Evolutionary conservation across 2,888 invertebrate species (phyloP), one percentile per base, ranked within the genome.

Genomic region (Tricholauxania praeusta): DNA sequence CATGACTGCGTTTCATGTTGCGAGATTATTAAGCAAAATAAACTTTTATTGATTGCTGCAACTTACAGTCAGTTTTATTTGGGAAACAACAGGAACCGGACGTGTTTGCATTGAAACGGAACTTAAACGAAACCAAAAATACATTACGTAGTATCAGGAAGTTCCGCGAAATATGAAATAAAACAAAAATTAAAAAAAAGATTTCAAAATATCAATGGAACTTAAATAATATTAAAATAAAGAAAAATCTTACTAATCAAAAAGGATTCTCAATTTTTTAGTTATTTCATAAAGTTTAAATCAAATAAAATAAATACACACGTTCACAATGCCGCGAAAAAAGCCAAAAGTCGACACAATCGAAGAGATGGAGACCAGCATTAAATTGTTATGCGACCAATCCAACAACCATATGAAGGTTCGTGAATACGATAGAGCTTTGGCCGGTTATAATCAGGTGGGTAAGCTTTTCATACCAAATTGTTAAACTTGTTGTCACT

Each of bases 311-410:
- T 47, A 12, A 15, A 39, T 2, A 55, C 39, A 55, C 53, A 55
- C 17, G 7, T 60, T 15, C 4, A 79, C 66, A 77, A 85, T 86
- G 85, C 82, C 84, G 8, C 81, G 85, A 3, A 85, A 85, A 77
- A 86, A 84, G 49, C 77, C 79, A 51, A 84, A 84, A 78, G 81
- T 79, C 6, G 89, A 90, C 78, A 88, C 89, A 0, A 75, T 82
- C 32, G 87, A 87, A 65, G 86, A 86, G 78, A 81, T 85, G 22
- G 86, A 86, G 72, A 86, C 88, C 4, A 89, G 87, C 80, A 91
- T 93, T 1, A 94, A 94, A 84, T 89, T 94, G 71, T 89, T 93
- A 80, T 91, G 92, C 48, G 94, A 94, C 84, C 95, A 95, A 85
- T 93, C 94, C 12, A 89, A 91, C 17, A 93, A 92, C 49, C 94